Conservation (phyloP, 2,888 invertebrate species). For the Aphodius sticticus region DNA sequence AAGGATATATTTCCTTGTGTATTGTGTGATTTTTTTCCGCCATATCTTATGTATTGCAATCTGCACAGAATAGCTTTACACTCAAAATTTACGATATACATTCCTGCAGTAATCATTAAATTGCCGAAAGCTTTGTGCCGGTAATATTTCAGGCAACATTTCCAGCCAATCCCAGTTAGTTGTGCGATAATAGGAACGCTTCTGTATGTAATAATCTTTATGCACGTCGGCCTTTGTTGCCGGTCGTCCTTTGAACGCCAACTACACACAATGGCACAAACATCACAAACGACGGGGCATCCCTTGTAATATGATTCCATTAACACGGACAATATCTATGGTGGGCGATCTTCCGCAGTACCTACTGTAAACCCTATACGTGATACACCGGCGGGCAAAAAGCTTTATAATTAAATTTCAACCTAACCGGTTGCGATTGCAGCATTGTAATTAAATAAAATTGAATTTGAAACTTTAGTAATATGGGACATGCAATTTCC, state of each 20-base stretch:
- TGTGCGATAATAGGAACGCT: not conserved
- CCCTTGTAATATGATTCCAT: constrained; percentile 4
- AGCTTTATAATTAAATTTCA: constrained; percentile 4
- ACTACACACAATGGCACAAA: not conserved
- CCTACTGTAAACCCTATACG: not conserved
- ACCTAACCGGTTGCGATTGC: constrained; percentile 29
- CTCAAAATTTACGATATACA: too few relatives aligned
- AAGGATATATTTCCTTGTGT: too few relatives aligned
- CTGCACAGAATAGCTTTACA: too few relatives aligned
- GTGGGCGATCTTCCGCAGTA: not conserved
- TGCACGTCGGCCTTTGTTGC: not conserved
- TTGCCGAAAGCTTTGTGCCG: not conserved
- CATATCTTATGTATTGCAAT: too few relatives aligned
- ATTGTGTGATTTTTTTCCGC: too few relatives aligned
- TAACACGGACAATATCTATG: not conserved
- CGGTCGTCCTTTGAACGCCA: not conserved
- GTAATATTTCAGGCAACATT: not conserved
- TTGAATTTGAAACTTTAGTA: not conserved
- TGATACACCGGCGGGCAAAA: not conserved
- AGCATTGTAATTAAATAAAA: not conserved
- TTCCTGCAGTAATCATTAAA: too few relatives aligned
- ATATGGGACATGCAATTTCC: not conserved
- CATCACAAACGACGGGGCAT: not conserved
- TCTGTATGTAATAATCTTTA: not conserved
- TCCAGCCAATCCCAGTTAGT: not conserved